Evolutionary conservation across 2,113 vertebrate genomes (phyloP).

Genomic region (Plotosus lineatus): DNA sequence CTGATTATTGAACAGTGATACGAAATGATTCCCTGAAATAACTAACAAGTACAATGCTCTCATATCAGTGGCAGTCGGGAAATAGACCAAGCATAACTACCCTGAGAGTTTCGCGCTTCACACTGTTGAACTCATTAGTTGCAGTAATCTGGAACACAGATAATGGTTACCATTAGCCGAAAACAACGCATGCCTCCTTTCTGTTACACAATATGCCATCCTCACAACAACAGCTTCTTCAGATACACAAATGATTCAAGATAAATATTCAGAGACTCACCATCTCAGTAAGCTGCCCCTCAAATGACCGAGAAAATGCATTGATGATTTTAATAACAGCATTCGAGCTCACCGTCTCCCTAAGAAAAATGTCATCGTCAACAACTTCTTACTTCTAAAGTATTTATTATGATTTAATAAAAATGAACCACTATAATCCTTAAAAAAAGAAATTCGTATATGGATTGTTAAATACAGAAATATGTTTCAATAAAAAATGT

Average conservation of each 20-base stretch:
- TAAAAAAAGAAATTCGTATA: background rate
- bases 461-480: background rate
- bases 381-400: background rate
- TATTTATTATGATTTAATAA: no score
- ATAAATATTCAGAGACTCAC: constrained; percentile 65
- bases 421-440: background rate
- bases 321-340: constrained; percentile 67
- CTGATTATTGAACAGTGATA: background rate
- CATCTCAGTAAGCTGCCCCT: constrained; percentile 75
- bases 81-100: constrained; percentile 65
- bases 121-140: constrained; percentile 68
- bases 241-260: background rate
- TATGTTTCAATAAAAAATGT: background rate
- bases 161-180: background rate
- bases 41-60: background rate
- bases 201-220: background rate
- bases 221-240: background rate
- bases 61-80: background rate
- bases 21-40: background rate
- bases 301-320: constrained; percentile 71
- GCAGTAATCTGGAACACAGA: constrained; percentile 62
- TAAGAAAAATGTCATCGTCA: constrained; percentile 57
- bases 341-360: constrained; percentile 71
- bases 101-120: constrained; percentile 80
- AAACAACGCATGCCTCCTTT: background rate